Conservation (phyloP, 2,797 vertebrate genomes). For the Vireo griseus region DNA sequence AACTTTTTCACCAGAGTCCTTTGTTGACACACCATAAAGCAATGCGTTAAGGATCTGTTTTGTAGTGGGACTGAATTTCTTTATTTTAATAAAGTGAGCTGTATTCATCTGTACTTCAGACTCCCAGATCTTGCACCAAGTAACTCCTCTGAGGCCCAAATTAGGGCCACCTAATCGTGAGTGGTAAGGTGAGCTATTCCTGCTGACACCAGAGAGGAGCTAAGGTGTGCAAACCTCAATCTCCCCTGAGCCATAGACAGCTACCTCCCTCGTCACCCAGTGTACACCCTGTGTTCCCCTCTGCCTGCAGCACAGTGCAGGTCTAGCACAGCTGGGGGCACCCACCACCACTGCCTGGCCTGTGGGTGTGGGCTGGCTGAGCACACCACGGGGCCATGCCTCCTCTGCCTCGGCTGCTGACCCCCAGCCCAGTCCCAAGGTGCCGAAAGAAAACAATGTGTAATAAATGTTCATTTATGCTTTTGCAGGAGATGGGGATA, state of each 20-base stretch:
- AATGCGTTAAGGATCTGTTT: not conserved
- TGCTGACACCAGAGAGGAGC: not conserved
- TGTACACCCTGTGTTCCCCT: fast-evolving
- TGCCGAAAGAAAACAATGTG: not conserved
- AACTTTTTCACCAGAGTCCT: not conserved
- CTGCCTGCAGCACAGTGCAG: not conserved
- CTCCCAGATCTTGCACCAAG: not conserved
- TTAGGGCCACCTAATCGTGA: not conserved
- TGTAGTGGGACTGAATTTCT: not conserved
- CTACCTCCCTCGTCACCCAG: not conserved
- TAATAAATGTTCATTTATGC: not conserved
- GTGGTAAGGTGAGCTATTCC: not conserved
- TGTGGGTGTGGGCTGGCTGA: not conserved
- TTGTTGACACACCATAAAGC: not conserved
- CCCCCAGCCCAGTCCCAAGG: too few species aligned
- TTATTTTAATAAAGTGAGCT: not conserved
- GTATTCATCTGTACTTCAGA: not conserved
- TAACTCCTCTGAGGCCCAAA: not conserved
- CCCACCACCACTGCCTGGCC: not conserved
- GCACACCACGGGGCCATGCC: fast-evolving
- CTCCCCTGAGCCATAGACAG: not conserved
- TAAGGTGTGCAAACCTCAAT: not conserved
- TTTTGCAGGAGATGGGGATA: not conserved
- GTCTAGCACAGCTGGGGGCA: not conserved
- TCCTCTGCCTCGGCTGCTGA: not conserved